Evolutionary conservation across 1,140 invertebrate genomes (phyloP), one percentile per base, ranked within the genome.

Genomic region (Psilanteris sp.): DNA sequence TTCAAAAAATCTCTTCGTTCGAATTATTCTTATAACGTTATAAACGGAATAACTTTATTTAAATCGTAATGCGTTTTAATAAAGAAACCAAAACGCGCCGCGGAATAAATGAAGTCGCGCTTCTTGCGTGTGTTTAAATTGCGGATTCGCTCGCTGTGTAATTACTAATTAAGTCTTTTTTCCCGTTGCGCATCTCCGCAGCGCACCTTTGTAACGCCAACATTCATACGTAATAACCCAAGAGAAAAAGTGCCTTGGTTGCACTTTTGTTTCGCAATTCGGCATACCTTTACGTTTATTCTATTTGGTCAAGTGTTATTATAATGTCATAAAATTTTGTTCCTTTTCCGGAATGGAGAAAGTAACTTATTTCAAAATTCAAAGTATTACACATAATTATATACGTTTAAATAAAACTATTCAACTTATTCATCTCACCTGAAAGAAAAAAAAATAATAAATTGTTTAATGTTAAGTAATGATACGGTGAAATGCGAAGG

Each of bases 101-200:
- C 27, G 27, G 41, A 74, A 78, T 62, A 64, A 73, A 70, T 61
- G 67, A 50, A 44, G 26, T 57, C 41, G 41, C 41, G 27, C 39
- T 64, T 71, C 73, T 71, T 66, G 66, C 66, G 29, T 52, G 26
- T 41, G 48, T 59, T 77, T 41, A 52, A 70, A 71, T 66, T 59
- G 36, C 39, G 18, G 44, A 66, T 64, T 59, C 41, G 14, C 36
- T 32, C 37, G 13, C 39, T 54, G 27, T 66, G 59, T 59, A 54
- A 77, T 71, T 66, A 71, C 57, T 64, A 71, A 77, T 66, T 77
- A 57, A 64, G 59, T 36, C 43, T 71, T 36, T 66, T 66, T 59
- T 64, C 27, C 27, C 27, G 6, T 26, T 11, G 36, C 46, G 37
- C 59, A 34, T 52, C 59, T 64, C 29, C 8, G 29, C 48, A 9